phyloP scores from a whole-genome alignment of 2,888 invertebrate genomes.

The Caenorhabditis parvicauda region DNA sequence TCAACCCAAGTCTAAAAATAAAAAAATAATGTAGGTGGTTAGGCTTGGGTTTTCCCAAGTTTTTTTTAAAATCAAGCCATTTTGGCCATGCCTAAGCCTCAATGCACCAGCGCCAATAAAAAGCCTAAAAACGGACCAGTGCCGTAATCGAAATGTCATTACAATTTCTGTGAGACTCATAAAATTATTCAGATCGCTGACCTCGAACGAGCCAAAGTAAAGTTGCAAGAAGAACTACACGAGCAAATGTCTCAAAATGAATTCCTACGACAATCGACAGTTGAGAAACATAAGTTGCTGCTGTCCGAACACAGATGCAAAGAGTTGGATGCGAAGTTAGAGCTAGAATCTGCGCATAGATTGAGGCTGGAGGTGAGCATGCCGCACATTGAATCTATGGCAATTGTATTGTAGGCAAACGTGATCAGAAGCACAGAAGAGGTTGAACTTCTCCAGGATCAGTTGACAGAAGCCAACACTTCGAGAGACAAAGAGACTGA shows the following conservation, averaged over 20 bases:
- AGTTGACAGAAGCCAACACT: constrained; percentile 18
- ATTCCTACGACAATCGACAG: constrained; percentile 27
- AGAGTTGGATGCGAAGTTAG: constrained; percentile 25
- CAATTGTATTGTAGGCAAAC: constrained; percentile 23
- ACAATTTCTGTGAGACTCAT: too few relatives aligned
- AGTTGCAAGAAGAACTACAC: constrained; percentile 28
- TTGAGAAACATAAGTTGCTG: constrained; percentile 69
- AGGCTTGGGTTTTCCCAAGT: too few relatives aligned
- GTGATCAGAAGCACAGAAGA: constrained; percentile 36
- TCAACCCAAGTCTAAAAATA: too few relatives aligned
- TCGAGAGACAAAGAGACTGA: constrained; percentile 28
- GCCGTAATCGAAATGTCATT: too few relatives aligned
- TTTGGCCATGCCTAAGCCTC: too few relatives aligned
- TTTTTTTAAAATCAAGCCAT: too few relatives aligned
- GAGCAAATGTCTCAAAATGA: constrained; percentile 32
- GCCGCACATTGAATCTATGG: neutral
- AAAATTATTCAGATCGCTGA: constrained; percentile 48
- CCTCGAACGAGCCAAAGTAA: constrained; percentile 30
- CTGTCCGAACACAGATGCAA: constrained; percentile 60
- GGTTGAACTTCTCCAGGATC: constrained; percentile 32
- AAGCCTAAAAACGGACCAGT: too few relatives aligned
- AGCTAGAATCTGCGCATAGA: constrained; percentile 74
- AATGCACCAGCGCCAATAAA: too few relatives aligned
- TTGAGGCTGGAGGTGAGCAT: constrained; percentile 74
- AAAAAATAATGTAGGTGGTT: too few relatives aligned